Base-by-base conservation (phyloP, 2,113 vertebrate genomes). In the Oophaga pumilio region DNA sequence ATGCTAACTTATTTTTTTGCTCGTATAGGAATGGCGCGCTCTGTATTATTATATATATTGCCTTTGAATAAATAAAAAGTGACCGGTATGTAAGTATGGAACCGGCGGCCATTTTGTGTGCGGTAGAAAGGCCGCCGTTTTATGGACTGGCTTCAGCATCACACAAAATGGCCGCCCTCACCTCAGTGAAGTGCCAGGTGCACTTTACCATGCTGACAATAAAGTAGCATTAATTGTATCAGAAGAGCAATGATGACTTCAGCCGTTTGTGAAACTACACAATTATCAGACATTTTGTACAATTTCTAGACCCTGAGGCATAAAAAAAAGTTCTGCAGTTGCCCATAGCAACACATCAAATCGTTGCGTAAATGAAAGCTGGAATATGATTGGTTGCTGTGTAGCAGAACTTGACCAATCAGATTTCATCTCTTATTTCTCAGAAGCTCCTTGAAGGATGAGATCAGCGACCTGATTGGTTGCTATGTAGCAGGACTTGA, bases 1-100 rank as follows among this genome's bases (percentile, higher is more conserved):
- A 91, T 91, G 89, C 92, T 94, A 92, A 86, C 82, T 94, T 94
- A 94, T 94, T 95, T 43, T 43, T 43, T 94, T 95, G 84, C 94
- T 94, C 91, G 82, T 92, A 90, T 56, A 82, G 92, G 85, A 92
- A 90, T 88, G 91, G 91, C 43, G 91, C 89, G 91, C 91, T 82
- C 66, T 83, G 64, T 83, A 91, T 93, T 93, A 91, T 92, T 92
- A 88, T 91, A 88, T 91, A 91, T 92, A 92, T 86, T 82, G 90
- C 89, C 89, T 89, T 86, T 87, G 86, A 87, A 66, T 83, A 89
- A 89, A 91, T 86, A 90, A 89, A 84, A 26, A 43, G 15, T 13
- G 22, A 28, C 26, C 28, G 59, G 49, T 20, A 15, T 20, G 22
- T 53, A 64, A 15, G 8, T 8, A n/a, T 15, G 24, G 7, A 26